Evolutionary conservation across 2,888 invertebrate species (phyloP).

Genomic region (Seladonia tumulorum): DNA sequence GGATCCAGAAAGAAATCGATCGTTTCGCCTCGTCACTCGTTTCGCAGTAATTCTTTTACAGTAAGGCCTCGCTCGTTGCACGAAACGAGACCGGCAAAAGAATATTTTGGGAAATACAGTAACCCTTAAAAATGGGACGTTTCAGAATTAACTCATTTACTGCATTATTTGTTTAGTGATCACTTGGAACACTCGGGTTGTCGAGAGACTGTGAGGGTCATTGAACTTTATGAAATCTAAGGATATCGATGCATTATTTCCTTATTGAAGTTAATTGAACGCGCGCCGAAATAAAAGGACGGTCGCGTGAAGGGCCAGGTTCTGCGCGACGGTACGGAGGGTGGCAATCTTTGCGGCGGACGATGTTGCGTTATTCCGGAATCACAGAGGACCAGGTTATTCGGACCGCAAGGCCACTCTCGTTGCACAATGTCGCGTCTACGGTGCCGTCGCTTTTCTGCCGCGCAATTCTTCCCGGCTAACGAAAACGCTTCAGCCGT

Average conservation of each 20-base stretch:
- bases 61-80: too few species aligned
- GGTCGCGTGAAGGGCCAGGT: not conserved
- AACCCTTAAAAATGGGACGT: too few species aligned
- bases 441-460: constrained; percentile 42
- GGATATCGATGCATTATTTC: not conserved
- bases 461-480: constrained; percentile 36
- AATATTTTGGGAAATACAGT: too few species aligned
- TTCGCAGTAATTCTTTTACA: too few species aligned
- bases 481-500: constrained; percentile 38
- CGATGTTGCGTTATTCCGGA: constrained; percentile 40
- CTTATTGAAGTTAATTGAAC: not conserved
- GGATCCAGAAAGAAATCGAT: too few species aligned
- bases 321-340: constrained; percentile 8
- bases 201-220: too few species aligned
- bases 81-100: too few species aligned
- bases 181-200: too few species aligned
- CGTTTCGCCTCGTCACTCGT: too few species aligned
- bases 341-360: constrained; percentile 25
- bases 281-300: not conserved
- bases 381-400: constrained; percentile 47
- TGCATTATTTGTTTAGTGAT: too few species aligned
- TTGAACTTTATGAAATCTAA: too few species aligned
- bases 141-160: too few species aligned
- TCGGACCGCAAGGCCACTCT: constrained; percentile 44
- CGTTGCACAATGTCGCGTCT: constrained; percentile 45